Conservation (phyloP, 2,888 invertebrate species). For the Cephus runcator region DNA sequence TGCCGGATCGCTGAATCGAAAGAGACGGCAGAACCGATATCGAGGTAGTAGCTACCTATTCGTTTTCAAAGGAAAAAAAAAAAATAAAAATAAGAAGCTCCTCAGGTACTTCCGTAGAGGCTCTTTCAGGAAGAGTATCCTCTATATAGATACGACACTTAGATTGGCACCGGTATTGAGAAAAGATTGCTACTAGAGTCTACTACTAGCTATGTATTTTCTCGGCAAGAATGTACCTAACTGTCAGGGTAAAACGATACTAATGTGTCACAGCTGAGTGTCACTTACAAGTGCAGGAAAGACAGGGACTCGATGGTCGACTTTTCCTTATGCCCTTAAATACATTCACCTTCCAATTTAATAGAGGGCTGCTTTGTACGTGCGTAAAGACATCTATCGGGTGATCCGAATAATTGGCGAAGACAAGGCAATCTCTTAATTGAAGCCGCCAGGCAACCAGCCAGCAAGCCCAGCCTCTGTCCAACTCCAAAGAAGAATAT, state of each 20-base stretch:
- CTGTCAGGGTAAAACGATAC: background rate
- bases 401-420: conserved; percentile 35
- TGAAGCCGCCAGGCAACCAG: conserved; percentile 28
- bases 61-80: background rate
- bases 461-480: conserved; percentile 25
- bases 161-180: background rate
- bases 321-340: background rate
- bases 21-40: background rate
- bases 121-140: background rate
- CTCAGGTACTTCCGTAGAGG: background rate
- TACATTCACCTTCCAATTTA: background rate
- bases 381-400: conserved; percentile 13
- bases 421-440: conserved; percentile 49
- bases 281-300: background rate
- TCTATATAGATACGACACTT: background rate
- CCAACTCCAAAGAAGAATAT: conserved; percentile 37
- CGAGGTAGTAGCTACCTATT: background rate
- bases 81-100: background rate
- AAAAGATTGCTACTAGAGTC: background rate
- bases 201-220: background rate
- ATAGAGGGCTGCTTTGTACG: background rate
- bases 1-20: background rate
- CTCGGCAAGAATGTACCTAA: background rate
- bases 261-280: background rate
- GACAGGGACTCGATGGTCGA: background rate